Conservation (phyloP, 1,140 invertebrate genomes). For the Drosophila orena region DNA sequence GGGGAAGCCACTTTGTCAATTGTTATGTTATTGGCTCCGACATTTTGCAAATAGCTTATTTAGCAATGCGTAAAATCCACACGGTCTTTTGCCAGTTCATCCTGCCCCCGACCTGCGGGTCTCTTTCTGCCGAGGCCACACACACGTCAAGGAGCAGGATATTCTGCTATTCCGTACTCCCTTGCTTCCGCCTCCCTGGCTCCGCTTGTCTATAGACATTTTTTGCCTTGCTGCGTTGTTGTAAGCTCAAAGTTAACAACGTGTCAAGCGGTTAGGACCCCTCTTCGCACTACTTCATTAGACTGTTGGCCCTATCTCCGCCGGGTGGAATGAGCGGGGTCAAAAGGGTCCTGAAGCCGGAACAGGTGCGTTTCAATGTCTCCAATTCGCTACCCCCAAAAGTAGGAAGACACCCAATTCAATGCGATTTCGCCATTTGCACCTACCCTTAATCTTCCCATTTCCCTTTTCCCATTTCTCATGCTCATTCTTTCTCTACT, state of each 20-base stretch:
- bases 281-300: slow-evolving; percentile 12
- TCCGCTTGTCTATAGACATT: neutral
- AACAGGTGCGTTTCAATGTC: slow-evolving; percentile 31
- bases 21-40: slow-evolving; percentile 83
- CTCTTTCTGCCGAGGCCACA: slow-evolving; percentile 30
- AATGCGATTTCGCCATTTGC: slow-evolving; percentile 10
- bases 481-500: neutral
- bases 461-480: neutral
- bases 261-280: slow-evolving; percentile 56
- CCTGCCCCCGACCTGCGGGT: slow-evolving; percentile 7
- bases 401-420: slow-evolving; percentile 43
- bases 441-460: neutral
- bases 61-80: slow-evolving; percentile 81
- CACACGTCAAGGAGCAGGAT: slow-evolving; percentile 36
- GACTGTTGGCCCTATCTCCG: neutral
- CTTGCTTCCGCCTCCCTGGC: neutral
- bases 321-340: neutral
- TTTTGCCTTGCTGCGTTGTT: slow-evolving; percentile 25
- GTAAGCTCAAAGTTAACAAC: slow-evolving; percentile 48
- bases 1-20: slow-evolving; percentile 65
- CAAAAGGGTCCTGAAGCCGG: too few relatives aligned
- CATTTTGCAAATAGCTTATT: slow-evolving; percentile 84
- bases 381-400: slow-evolving; percentile 42
- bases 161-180: slow-evolving; percentile 38
- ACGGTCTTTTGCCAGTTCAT: slow-evolving; percentile 20